Evolutionary conservation across 64 coral and sea anemone species (phyloP).

Genomic region (Dendronephthya gigantea): DNA sequence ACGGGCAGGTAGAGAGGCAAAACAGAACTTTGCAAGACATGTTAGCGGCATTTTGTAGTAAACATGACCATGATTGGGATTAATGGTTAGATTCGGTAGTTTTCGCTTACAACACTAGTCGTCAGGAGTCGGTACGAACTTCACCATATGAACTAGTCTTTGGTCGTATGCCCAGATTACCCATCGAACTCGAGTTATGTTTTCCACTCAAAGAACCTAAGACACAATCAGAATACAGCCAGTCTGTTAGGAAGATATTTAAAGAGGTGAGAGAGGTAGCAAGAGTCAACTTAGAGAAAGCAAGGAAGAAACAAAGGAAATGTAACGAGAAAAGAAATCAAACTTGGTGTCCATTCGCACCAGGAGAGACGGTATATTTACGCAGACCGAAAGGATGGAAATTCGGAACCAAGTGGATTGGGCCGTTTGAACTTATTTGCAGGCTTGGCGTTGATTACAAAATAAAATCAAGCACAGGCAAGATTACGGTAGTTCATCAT

Average conservation of each 20-base stretch:
- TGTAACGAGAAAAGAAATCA: not conserved
- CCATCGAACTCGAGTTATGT: not conserved
- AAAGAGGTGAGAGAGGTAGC: not conserved
- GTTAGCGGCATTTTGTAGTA: too few relatives aligned
- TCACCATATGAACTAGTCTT: conserved; percentile 2
- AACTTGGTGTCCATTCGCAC: not conserved
- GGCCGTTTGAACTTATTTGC: not conserved
- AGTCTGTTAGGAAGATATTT: not conserved
- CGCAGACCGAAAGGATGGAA: not conserved
- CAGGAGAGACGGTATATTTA: not conserved
- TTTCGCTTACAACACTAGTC: too few relatives aligned
- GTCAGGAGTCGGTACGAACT: not conserved
- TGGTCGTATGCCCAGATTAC: not conserved
- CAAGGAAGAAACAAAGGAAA: not conserved
- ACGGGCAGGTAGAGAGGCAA: not conserved
- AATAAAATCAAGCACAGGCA: not conserved
- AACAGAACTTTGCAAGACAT: not conserved
- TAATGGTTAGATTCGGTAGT: not conserved
- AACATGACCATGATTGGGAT: too few relatives aligned
- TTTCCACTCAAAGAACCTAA: not conserved
- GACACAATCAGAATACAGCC: not conserved
- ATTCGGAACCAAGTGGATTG: not conserved
- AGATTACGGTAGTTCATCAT: not conserved
- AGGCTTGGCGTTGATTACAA: not conserved
- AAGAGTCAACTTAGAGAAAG: not conserved